Conservation (phyloP, 2,113 vertebrate species). For the Thunnus thynnus region DNA sequence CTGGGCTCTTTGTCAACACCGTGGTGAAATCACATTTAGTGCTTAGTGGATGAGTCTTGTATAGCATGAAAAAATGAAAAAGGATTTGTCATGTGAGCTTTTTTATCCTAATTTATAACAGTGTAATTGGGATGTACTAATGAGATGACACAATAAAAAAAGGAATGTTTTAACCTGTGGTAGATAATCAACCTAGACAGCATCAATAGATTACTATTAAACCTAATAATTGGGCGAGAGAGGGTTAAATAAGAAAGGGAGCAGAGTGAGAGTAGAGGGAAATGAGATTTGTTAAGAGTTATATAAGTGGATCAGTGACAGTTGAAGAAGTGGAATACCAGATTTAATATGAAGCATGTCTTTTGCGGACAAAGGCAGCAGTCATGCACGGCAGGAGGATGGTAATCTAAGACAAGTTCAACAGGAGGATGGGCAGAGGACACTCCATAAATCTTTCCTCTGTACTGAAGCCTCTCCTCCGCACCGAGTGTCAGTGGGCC, state of each 20-base stretch:
- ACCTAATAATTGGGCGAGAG: not conserved
- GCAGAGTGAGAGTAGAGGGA: constrained; percentile 14
- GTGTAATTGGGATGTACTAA: not conserved
- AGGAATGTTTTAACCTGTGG: not conserved
- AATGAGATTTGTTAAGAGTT: constrained; percentile 51
- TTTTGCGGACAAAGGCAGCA: constrained; percentile 69
- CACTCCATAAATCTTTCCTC: constrained; percentile 61
- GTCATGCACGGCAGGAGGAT: constrained; percentile 55
- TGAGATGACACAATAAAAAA: not conserved
- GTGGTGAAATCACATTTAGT: constrained; percentile 49
- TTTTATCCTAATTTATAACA: not conserved
- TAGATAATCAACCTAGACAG: not conserved
- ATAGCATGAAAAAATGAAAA: constrained; percentile 8
- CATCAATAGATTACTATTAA: not conserved
- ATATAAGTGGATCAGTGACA: constrained; percentile 70
- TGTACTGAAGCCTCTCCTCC: constrained; percentile 35
- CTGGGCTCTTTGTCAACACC: constrained; percentile 38
- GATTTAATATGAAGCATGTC: constrained; percentile 75
- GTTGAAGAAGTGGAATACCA: constrained; percentile 68
- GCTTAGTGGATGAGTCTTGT: constrained; percentile 5
- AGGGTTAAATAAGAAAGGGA: constrained; percentile 40
- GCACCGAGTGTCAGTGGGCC: constrained; percentile 19
- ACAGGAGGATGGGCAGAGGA: constrained; percentile 54
- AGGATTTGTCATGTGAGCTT: constrained; percentile 4
- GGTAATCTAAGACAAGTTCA: constrained; percentile 68